Evolutionary conservation across 1,140 invertebrate species (phyloP), one percentile per base, ranked within the genome.

Genomic region (Varroa destructor): DNA sequence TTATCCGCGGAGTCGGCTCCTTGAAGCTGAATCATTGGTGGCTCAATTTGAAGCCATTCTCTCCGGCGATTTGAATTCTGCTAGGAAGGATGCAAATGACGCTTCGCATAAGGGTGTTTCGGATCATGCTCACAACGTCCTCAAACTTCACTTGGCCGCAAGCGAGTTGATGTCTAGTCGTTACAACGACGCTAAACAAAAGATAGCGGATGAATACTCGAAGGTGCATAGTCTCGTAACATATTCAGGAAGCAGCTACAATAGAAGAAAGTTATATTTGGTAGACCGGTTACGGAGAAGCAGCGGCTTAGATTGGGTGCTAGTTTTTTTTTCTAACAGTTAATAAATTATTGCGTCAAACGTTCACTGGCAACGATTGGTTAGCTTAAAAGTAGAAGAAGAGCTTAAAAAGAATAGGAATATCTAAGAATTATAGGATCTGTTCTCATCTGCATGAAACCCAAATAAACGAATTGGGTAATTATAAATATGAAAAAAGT

Each of bases 161-260:
- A 67, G 61, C 46, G 61, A 67, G 36, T 37, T 67, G 5, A 40
- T 67, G 12, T 67, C 61, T 14, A 67, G 46, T 67, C 61, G 61
- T 14, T 67, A 67, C 36, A 46, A 67, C 36, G 61, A 67, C 12
- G 61, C 61, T 37, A 67, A 67, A 8, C 61, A 67, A 37, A 67
- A 67, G 46, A 67, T 67, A n/a, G 61, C 61, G 12, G 46, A 40
- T 12, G 61, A 67, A 67, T 67, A 67, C 37, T 67, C 61, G 37
- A 12, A 67, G 61, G 61, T 67, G 37, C 14, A 42, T 4, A 58
- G 25, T 25, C 25, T 25, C 25, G 25, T 25, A 25, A 25, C 25
- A 25, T 25, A 25, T 25, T 25, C 25, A 25, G 25, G 25, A 25
- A 25, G 25, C 25, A 25, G 25, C 25, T 25, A 25, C 46, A 3